These are phyloP conservation scores for Casuarius casuarius DNA, from an alignment of 2,113 vertebrate species.

Conservation along the genomic window DNA sequence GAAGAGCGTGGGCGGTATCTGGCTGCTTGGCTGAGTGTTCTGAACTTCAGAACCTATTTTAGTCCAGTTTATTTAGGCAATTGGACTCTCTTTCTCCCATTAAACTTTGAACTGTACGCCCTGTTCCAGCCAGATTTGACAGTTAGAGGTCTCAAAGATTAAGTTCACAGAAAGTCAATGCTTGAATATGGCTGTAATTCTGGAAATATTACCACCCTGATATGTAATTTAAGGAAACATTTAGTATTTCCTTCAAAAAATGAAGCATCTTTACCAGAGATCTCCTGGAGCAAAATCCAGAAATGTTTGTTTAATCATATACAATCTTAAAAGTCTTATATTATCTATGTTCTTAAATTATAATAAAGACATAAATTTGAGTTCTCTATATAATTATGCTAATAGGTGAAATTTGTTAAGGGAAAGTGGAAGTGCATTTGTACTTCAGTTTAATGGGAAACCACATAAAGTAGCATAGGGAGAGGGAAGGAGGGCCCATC, in stretches of 20 bases:
- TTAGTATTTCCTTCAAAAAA: neutral
- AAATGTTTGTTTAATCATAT: neutral
- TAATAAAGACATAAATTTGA: neutral
- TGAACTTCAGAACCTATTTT: neutral
- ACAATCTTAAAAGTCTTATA: neutral
- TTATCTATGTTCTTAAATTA: neutral
- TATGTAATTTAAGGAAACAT: neutral
- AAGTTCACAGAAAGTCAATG: neutral
- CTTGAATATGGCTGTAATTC: neutral
- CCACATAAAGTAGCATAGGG: neutral
- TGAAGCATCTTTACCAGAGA: neutral
- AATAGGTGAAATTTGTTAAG: neutral
- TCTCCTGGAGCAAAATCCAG: neutral
- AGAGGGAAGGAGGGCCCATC: neutral
- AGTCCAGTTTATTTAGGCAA: neutral
- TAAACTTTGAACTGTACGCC: neutral
- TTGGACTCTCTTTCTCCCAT: neutral
- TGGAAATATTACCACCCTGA: neutral
- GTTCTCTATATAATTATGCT: neutral
- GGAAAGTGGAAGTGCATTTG: neutral
- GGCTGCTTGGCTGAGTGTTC: neutral
- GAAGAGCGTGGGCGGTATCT: fast-evolving
- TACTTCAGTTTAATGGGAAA: neutral
- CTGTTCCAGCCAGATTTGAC: neutral
- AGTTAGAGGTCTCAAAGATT: neutral